Conservation (phyloP, 1,140 invertebrate genomes). For the Bradysia coprophila region DNA sequence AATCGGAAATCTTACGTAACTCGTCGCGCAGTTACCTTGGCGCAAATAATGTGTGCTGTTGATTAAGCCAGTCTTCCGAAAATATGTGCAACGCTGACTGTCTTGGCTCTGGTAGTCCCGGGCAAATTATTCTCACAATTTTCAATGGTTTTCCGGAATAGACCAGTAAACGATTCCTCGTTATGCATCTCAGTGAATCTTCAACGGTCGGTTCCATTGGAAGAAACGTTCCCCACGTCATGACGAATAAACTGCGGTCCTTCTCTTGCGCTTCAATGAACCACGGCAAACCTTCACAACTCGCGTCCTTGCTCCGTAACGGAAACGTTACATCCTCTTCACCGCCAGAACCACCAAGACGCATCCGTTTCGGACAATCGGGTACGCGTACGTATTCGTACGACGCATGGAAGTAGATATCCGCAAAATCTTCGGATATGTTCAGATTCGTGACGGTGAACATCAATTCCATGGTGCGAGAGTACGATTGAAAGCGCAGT, state of each 20-base stretch:
- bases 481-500: constrained; percentile 39
- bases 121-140: constrained; percentile 53
- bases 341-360: constrained; percentile 37
- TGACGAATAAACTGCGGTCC: constrained; percentile 50
- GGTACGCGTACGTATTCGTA: constrained; percentile 43
- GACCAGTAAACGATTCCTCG: constrained; percentile 36
- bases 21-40: too few relatives aligned
- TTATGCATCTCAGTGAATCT: constrained; percentile 37
- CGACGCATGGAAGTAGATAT: constrained; percentile 43
- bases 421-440: constrained; percentile 47
- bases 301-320: constrained; percentile 34
- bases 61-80: constrained; percentile 48
- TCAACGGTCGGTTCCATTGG: constrained; percentile 27
- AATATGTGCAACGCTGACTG: constrained; percentile 52
- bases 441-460: constrained; percentile 42
- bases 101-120: constrained; percentile 40
- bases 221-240: constrained; percentile 49
- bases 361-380: constrained; percentile 41
- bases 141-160: constrained; percentile 41
- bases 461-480: constrained; percentile 37
- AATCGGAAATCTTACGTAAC: background rate
- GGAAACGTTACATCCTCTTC: constrained; percentile 38
- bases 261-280: constrained; percentile 44
- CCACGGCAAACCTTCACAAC: constrained; percentile 56
- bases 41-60: constrained; percentile 12